A percentile compares a stretch with the other conserved stretches of the same genome.
phyloP scores from a whole-genome alignment of 2,888 invertebrate genomes.

The Acholoe squamosa region DNA sequence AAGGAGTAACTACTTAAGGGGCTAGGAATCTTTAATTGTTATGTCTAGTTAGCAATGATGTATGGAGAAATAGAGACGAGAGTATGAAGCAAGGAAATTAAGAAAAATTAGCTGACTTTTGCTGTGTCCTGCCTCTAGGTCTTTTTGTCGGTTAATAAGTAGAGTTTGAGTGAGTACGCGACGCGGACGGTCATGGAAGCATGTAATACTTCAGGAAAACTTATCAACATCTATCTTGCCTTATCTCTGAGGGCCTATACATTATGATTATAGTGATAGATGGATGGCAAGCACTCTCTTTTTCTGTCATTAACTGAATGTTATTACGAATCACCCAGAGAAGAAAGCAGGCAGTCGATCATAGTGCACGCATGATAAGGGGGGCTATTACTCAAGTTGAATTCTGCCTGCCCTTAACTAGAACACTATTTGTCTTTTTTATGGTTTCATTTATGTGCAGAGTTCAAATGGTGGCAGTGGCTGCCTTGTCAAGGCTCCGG shows the following conservation, averaged over 20 bases:
- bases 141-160: slow-evolving; percentile 36
- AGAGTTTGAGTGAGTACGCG: slow-evolving; percentile 4
- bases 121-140: not conserved
- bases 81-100: slow-evolving; percentile 2
- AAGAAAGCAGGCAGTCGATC: slow-evolving; percentile 46
- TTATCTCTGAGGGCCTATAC: slow-evolving; percentile 55
- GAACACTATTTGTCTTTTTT: slow-evolving; percentile 24
- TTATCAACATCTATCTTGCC: slow-evolving; percentile 58
- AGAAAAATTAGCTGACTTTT: slow-evolving; percentile 39
- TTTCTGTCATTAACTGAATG: slow-evolving; percentile 53
- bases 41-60: not conserved
- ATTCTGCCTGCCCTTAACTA: slow-evolving; percentile 31
- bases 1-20: not conserved
- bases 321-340: slow-evolving; percentile 48
- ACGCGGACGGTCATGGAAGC: slow-evolving; percentile 39
- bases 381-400: slow-evolving; percentile 44
- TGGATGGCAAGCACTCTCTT: slow-evolving; percentile 51
- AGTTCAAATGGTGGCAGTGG: slow-evolving; percentile 15
- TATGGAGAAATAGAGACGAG: not conserved
- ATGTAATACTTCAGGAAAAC: slow-evolving; percentile 56
- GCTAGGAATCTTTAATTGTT: not conserved
- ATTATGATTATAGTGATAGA: slow-evolving; percentile 60
- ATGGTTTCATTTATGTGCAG: not conserved
- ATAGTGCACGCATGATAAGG: slow-evolving; percentile 39
- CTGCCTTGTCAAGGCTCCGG: too few relatives aligned